A percentile compares a stretch with the other conserved stretches of the same genome.
These are phyloP conservation scores for Vombatus ursinus DNA, from an alignment of 2,113 vertebrate genomes.

Conservation along the genomic window DNA sequence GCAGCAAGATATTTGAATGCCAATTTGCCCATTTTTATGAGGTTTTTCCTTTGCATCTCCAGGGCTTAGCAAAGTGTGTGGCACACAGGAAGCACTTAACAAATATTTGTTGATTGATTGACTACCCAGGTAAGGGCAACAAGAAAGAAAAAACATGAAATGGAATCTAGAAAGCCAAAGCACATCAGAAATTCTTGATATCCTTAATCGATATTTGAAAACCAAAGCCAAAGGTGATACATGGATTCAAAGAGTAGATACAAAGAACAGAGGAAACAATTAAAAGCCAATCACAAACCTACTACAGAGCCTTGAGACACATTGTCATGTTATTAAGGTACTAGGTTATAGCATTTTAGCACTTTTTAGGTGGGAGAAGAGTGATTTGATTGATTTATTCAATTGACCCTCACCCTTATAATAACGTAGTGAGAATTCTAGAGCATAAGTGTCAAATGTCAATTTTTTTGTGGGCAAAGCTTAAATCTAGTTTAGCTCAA, in stretches of 20 bases:
- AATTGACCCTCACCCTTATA: neutral
- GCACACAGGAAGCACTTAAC: too few species aligned
- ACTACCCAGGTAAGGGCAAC: too few species aligned
- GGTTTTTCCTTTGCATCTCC: too few species aligned
- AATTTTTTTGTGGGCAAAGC: neutral
- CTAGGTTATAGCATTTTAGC: neutral
- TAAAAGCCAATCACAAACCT: neutral
- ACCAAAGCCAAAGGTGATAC: neutral
- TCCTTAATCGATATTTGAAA: neutral
- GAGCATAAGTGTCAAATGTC: neutral
- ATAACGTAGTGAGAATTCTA: neutral
- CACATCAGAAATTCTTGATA: neutral
- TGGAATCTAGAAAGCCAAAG: too few species aligned
- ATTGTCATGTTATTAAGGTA: neutral
- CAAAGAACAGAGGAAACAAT: neutral
- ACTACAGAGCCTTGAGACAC: neutral
- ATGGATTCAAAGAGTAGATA: neutral
- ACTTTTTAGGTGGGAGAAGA: neutral
- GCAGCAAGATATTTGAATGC: too few species aligned
- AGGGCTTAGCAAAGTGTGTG: too few species aligned
- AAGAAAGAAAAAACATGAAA: too few species aligned
- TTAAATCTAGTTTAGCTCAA: neutral
- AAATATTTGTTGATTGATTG: too few species aligned
- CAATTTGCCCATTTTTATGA: too few species aligned
- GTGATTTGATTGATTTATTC: neutral